These are phyloP conservation scores for Drosophila helvetica DNA, from an alignment of 2,888 invertebrate genomes.

Conservation along the genomic window DNA sequence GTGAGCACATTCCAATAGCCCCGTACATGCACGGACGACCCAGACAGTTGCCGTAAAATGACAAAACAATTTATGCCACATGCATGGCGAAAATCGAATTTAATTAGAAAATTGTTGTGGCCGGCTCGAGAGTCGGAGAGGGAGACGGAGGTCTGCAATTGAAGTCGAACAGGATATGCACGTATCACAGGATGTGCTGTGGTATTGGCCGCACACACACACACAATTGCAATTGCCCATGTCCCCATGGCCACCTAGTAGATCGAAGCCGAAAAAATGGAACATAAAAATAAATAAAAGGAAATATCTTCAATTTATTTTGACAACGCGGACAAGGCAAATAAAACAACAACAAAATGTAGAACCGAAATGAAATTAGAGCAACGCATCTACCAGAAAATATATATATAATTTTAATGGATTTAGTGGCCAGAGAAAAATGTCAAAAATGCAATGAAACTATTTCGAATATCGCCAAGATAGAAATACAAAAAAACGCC, in stretches of 20 bases:
- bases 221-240: constrained; percentile 28
- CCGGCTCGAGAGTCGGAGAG: constrained; percentile 14
- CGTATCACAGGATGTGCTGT: constrained; percentile 50
- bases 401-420: constrained; percentile 71
- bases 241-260: constrained; percentile 1
- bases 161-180: constrained; percentile 51
- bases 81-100: constrained; percentile 79
- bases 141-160: constrained; percentile 19
- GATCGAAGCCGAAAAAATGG: constrained; percentile 46
- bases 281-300: constrained; percentile 60
- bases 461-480: constrained; percentile 34
- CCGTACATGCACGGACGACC: constrained; percentile 8
- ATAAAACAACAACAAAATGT: constrained; percentile 38
- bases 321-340: constrained; percentile 59
- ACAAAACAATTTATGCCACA: constrained; percentile 79
- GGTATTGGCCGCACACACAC: constrained; percentile 38
- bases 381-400: constrained; percentile 55
- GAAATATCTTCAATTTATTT: constrained; percentile 74
- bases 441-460: constrained; percentile 67
- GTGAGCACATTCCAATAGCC: constrained; percentile 20
- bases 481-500: constrained; percentile 26
- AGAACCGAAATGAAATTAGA: constrained; percentile 69
- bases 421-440: constrained; percentile 73
- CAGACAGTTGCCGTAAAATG: constrained; percentile 59
- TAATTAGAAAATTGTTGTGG: constrained; percentile 79